Base-by-base conservation (phyloP, 2,113 vertebrate genomes). In the Pseudorasbora parva region DNA sequence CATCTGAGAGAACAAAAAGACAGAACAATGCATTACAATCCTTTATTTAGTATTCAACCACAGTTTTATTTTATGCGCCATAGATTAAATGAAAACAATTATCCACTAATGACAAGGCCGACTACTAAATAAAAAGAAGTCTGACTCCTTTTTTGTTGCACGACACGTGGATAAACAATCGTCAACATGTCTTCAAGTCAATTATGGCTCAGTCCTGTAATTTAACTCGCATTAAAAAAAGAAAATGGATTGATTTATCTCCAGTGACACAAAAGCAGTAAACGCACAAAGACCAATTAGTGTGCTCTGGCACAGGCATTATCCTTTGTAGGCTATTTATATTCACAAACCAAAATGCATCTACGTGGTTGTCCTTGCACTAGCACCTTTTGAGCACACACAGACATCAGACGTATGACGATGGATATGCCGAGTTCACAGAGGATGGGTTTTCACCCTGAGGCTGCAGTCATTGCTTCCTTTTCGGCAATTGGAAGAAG, bases 171-270 rank as follows among this genome's bases (percentile, higher is more conserved):
- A 73, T 10, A 74, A 43, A 69, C 19, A 78, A 75, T 56, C 27
- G 56, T 84, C 78, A 84, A 82, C 82, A 76, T 27, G 8, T 81
- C 59, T 69, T 71, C 2, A 75, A 62, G 60, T 71, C 78, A 84
- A 77, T 71, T 82, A 86, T 27, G 15, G 54, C 62, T 72, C 25
- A 68, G n/a, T 73, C 47, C 6, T 75, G 71, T 73, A 79, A 86
- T 82, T 54, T 69, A 56, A 2, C 56, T 23, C 2, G 11, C 25
- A 57, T 33, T 49, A 82, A 78, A 51, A 25, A 41, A 85, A 33
- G 8, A 49, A 73, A 82, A 82, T 71, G 2, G 33, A 33, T 10
- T 27, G 81, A 83, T 83, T 73, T 41, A 83, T 76, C 12, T 64
- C 71, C 25, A 75, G 12, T 41, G 11, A 64, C 66, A 80, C 76